phyloP scores from a whole-genome alignment of 2,113 vertebrate genomes.

The Lepisosteus oculatus region DNA sequence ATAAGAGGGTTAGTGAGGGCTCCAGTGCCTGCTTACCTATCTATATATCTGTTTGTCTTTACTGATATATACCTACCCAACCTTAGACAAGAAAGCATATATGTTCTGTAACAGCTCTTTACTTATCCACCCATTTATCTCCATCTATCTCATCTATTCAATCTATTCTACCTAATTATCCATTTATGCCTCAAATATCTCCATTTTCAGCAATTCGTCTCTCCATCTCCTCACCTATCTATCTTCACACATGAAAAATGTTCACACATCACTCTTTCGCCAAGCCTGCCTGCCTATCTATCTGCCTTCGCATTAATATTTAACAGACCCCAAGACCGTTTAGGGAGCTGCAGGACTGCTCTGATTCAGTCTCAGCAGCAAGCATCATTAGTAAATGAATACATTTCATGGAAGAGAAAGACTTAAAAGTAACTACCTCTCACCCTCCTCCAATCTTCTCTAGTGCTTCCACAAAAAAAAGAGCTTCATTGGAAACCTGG shows the following conservation, averaged over 20 bases:
- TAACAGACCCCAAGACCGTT: conserved; percentile 1
- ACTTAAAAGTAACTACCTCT: too few relatives aligned
- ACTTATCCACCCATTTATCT: conserved; percentile 6
- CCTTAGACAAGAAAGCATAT: neutral
- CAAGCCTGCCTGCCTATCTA: neutral
- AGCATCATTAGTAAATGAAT: too few relatives aligned
- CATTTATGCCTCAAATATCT: conserved; percentile 3
- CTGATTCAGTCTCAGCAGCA: neutral
- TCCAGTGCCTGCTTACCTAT: neutral
- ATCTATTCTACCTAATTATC: conserved; percentile 9
- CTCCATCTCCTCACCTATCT: conserved; percentile 3
- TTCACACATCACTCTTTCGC: neutral
- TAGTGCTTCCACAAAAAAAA: too few relatives aligned
- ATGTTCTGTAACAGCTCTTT: neutral
- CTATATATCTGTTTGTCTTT: conserved; percentile 3
- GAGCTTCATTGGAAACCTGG: too few relatives aligned
- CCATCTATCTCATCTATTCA: neutral
- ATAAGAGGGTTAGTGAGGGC: neutral
- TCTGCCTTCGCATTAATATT: conserved; percentile 1
- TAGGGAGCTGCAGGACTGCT: neutral
- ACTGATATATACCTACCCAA: conserved; percentile 12
- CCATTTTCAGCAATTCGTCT: neutral
- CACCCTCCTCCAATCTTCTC: too few relatives aligned
- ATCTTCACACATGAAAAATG: conserved; percentile 6
- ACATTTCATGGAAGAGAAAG: too few relatives aligned